phyloP scores from a whole-genome alignment of 2,888 invertebrate species.

The Agrotis exclamationis region DNA sequence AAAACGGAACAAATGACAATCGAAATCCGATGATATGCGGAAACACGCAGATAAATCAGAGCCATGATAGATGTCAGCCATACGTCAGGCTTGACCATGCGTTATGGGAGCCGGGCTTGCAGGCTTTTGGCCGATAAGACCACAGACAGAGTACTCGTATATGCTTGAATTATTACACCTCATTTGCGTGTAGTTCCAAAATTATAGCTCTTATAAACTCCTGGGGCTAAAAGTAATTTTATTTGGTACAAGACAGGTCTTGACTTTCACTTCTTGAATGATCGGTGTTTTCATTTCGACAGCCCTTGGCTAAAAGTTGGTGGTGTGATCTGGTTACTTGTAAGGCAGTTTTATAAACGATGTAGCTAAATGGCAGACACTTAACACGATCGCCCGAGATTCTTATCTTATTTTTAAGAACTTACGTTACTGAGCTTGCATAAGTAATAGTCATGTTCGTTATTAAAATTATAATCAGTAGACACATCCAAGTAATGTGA shows the following conservation, averaged over 20 bases:
- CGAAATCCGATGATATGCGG: constrained; percentile 55
- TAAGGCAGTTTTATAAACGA: background rate
- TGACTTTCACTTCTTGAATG: constrained; percentile 42
- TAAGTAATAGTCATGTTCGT: too few relatives aligned
- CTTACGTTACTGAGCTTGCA: background rate
- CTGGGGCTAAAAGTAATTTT: constrained; percentile 44
- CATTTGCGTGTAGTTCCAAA: constrained; percentile 37
- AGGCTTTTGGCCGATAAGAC: constrained; percentile 35
- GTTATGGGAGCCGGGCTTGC: constrained; percentile 33
- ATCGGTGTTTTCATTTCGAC: constrained; percentile 31
- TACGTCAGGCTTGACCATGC: constrained; percentile 52
- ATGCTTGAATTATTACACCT: constrained; percentile 47
- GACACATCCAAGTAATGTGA: too few relatives aligned
- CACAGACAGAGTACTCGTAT: constrained; percentile 17
- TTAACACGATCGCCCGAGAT: background rate
- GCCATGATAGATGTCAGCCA: constrained; percentile 55
- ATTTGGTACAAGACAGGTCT: constrained; percentile 13
- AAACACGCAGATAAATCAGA: constrained; percentile 55
- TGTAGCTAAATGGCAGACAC: background rate
- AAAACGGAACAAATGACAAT: constrained; percentile 37
- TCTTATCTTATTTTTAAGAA: background rate
- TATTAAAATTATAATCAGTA: too few relatives aligned
- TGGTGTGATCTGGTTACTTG: constrained; percentile 3
- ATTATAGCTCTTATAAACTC: constrained; percentile 40
- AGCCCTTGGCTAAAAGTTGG: constrained; percentile 30